Base-by-base conservation (phyloP, 2,888 invertebrate species). In the Mongoloraphidia duomilia region DNA sequence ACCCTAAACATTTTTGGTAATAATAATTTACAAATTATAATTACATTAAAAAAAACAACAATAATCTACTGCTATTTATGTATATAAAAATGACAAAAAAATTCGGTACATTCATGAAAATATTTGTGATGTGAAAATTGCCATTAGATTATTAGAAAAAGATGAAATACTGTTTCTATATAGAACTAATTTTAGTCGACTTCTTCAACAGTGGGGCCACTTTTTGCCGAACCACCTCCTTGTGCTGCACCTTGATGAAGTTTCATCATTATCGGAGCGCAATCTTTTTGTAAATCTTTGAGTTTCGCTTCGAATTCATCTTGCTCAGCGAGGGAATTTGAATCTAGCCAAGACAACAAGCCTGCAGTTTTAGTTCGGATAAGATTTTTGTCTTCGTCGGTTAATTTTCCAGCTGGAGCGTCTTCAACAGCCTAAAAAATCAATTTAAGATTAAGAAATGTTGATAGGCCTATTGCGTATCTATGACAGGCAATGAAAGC, bases 241-340 rank as follows among this genome's bases (percentile, higher is more conserved):
- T 55, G 70, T 56, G 41, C 63, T 57, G 49, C 56, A 61, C 59
- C 59, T 45, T 80, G 82, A 57, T 88, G 87, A n/a, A 90, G 66
- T 61, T 88, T 89, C 63, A 84, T 77, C 81, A 92, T 90, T 41
- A 86, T 73, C 0, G 90, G 86, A 46, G 79, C 77, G 61, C 87
- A 88, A 13, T 82, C 76, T 13, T 72, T 73, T 63, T 90, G 87
- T 14, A 85, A 69, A 46, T 84, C 80, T 60, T 85, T 82, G 57
- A 90, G 67, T 59, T 81, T 84, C 55, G 82, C 76, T 46, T 90
- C 87, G 55, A 81, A 80, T 56, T 90, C 89, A 9, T 80, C 79
- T 58, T 82, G 82, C 46, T 84, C 81, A 8, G 90, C 91, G 41
- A 87, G 69, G 2, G 79, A 75, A 62, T 91, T 89, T 17, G 70